Conservation (phyloP, 1,140 invertebrate genomes). For the Heterodera carotae region DNA sequence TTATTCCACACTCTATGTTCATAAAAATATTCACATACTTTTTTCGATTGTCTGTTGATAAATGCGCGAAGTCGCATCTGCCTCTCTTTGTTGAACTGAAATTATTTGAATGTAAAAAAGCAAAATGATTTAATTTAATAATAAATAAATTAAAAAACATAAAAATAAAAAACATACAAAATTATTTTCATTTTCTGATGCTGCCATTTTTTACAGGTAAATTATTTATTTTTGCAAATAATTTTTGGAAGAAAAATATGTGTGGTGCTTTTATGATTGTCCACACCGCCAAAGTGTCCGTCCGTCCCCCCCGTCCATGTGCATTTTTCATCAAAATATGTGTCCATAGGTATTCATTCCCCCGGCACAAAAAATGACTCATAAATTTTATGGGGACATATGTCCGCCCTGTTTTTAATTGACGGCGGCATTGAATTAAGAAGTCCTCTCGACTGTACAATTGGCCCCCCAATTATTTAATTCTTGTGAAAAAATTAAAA, state of each 20-base stretch:
- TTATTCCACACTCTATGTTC: no score
- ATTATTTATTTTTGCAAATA: background rate
- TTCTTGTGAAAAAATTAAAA: no score
- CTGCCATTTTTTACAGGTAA: background rate
- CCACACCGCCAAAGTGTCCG: no score
- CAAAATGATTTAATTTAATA: background rate
- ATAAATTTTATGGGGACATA: background rate
- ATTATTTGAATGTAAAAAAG: background rate
- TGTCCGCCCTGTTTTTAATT: no score
- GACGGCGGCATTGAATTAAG: no score
- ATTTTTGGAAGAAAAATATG: background rate
- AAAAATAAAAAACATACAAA: background rate
- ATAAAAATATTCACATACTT: no score
- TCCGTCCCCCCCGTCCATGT: background rate
- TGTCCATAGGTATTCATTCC: background rate
- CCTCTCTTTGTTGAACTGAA: conserved; percentile 22
- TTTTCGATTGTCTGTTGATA: conserved; percentile 25
- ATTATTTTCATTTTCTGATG: conserved; percentile 1
- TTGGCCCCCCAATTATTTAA: no score
- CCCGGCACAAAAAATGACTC: background rate
- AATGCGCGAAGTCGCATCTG: conserved; percentile 29
- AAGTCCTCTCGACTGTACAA: no score
- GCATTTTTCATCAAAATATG: background rate
- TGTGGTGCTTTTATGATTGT: no score
- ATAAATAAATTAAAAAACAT: no score